phyloP scores from a whole-genome alignment of 2,797 vertebrate species.

The Cephalopachus bancanus region DNA sequence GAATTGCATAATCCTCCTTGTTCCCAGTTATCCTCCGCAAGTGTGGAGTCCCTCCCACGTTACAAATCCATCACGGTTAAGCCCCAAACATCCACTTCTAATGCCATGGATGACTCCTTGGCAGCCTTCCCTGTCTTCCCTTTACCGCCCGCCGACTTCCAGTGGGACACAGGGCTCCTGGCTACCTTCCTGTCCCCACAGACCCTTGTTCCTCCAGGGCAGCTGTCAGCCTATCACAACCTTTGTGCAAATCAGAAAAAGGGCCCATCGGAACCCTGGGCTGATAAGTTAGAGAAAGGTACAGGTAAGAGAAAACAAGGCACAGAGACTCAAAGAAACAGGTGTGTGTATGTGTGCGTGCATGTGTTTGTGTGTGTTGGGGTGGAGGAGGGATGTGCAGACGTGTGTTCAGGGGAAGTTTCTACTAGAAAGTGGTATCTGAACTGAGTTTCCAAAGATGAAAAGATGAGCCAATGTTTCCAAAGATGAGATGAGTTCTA shows the following conservation, averaged over 20 bases:
- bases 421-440: not conserved
- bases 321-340: not conserved
- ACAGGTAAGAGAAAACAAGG: not conserved
- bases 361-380: not conserved
- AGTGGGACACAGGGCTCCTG: not conserved
- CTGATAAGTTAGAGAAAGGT: not conserved
- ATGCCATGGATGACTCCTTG: not conserved
- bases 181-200: slow-evolving; percentile 6
- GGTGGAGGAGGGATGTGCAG: rapidly evolving
- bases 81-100: slow-evolving; percentile 15
- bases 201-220: not conserved
- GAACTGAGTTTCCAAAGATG: not conserved
- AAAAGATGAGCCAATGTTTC: not conserved
- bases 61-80: not conserved
- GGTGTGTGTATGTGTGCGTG: not conserved
- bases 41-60: slow-evolving; percentile 3
- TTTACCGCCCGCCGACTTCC: not conserved
- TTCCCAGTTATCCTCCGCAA: not conserved
- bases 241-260: not conserved
- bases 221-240: not conserved
- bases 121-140: slow-evolving; percentile 1
- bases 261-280: not conserved
- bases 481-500: not conserved
- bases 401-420: not conserved
- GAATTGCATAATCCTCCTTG: slow-evolving; percentile 5